phyloP scores from a whole-genome alignment of 1,140 invertebrate species.

The Diabrotica undecimpunctata region DNA sequence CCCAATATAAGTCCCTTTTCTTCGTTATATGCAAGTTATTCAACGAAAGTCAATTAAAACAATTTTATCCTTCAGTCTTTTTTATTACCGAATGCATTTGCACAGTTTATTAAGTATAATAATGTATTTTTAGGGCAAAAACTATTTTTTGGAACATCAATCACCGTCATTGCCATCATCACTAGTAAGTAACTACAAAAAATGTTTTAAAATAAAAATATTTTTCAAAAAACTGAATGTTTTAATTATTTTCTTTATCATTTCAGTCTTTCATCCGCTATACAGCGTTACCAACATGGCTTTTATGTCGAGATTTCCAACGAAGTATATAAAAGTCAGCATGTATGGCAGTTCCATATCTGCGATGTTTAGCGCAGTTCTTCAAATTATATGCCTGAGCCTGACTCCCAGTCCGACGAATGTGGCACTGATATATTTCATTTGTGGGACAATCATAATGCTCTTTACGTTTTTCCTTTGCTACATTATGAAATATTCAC shows the following conservation, averaged over 20 bases:
- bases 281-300: constrained; percentile 5
- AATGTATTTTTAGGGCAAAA: constrained; percentile 11
- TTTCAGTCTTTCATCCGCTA: not conserved
- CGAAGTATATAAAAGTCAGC: constrained; percentile 1
- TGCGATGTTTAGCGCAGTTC: not conserved
- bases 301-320: constrained; percentile 9
- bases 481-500: not conserved
- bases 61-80: too few species aligned
- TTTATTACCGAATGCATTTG: too few species aligned
- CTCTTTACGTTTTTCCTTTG: not conserved
- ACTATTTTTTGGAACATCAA: constrained; percentile 5
- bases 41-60: too few species aligned
- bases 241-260: not conserved
- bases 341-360: constrained; percentile 9
- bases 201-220: not conserved
- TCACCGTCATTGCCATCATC: not conserved
- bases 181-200: constrained; percentile 6
- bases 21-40: too few species aligned
- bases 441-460: not conserved
- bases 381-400: constrained; percentile 7
- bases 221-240: not conserved
- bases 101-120: not conserved
- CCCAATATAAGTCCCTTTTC: too few species aligned
- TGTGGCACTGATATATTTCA: constrained; percentile 6
- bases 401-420: not conserved